Evolutionary conservation across 2,888 invertebrate genomes (phyloP), one percentile per base, ranked within the genome.

Genomic region (Psylliodes chrysocephalus): DNA sequence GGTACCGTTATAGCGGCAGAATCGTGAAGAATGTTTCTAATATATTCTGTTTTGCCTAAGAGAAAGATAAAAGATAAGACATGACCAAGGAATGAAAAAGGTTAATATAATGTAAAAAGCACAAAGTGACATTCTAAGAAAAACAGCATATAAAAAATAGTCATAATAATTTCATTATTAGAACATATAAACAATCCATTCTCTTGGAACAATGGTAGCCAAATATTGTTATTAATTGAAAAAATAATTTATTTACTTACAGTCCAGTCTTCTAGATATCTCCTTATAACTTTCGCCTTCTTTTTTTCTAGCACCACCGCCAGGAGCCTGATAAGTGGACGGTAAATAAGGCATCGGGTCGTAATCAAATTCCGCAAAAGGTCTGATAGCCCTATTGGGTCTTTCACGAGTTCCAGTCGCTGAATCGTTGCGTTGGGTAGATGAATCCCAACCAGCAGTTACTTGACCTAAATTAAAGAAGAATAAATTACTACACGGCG

Each of bases 21-120:
- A 69, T 82, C 82, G 66, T 82, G 82, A 52, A 82, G 74, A 33
- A 82, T 73, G 69, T 82, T 82, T 60, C 81, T 75, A 61, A 82
- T 82, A 70, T 82, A 82, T 72, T 82, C 82, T 5, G 82, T 82
- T 75, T 82, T 82, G 71, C 80, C 80, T 80, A 69, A 54, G n/a
- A n/a, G n/a, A n/a, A n/a, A n/a, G n/a, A n/a, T n/a, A n/a, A n/a
- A n/a, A n/a, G n/a, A n/a, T n/a, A n/a, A n/a, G 66, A 59, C 51
- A 25, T 63, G 46, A 62, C 66, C 28, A 56, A 2, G 35, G 10
- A n/a, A 40, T 19, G 12, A 46, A 17, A 28, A 33, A 30, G 14
- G 22, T 30, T 19, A 49, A 15, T 38, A 14, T n/a, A n/a, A n/a
- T n/a, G n/a, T n/a, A n/a, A n/a, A n/a, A n/a, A n/a, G n/a, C n/a